These are phyloP conservation scores for Caenorhabditis japonica DNA, from an alignment of 2,888 invertebrate species.

Conservation along the genomic window DNA sequence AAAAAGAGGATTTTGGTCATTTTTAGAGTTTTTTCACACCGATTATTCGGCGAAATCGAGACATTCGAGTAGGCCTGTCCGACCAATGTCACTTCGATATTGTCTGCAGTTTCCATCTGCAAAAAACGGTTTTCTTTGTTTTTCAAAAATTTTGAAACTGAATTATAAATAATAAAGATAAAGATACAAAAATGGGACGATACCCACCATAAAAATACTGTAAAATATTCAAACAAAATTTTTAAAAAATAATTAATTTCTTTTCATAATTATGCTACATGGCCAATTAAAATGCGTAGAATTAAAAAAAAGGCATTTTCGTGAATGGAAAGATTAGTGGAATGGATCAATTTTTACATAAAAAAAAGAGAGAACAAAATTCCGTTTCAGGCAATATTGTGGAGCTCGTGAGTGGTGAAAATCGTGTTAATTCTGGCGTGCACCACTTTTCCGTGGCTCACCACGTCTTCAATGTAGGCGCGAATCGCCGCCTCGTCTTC, in stretches of 20 bases:
- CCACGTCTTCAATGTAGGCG: slow-evolving; percentile 40
- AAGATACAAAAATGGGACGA: background rate
- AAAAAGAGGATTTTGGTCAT: background rate
- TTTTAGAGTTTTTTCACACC: slow-evolving; percentile 7
- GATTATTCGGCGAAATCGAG: slow-evolving; percentile 43
- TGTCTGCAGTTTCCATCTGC: slow-evolving; percentile 37
- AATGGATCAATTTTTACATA: background rate
- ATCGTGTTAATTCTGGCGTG: slow-evolving; percentile 41
- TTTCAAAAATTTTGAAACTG: background rate
- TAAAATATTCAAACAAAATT: no score
- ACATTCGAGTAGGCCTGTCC: slow-evolving; percentile 33
- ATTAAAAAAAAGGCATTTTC: background rate
- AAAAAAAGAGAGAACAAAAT: background rate
- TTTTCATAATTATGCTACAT: background rate
- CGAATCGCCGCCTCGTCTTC: slow-evolving; percentile 23
- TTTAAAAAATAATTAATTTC: background rate
- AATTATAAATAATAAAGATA: background rate
- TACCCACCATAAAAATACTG: background rate
- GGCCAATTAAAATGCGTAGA: background rate
- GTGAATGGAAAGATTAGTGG: background rate
- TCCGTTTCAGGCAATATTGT: slow-evolving; percentile 29
- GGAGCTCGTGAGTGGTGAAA: slow-evolving; percentile 42
- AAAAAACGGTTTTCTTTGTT: slow-evolving; percentile 2
- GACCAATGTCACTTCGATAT: slow-evolving; percentile 28
- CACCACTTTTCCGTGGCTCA: slow-evolving; percentile 46